Evolutionary conservation across 2,797 vertebrate species (phyloP).

Genomic region (Alfaro cultratus): DNA sequence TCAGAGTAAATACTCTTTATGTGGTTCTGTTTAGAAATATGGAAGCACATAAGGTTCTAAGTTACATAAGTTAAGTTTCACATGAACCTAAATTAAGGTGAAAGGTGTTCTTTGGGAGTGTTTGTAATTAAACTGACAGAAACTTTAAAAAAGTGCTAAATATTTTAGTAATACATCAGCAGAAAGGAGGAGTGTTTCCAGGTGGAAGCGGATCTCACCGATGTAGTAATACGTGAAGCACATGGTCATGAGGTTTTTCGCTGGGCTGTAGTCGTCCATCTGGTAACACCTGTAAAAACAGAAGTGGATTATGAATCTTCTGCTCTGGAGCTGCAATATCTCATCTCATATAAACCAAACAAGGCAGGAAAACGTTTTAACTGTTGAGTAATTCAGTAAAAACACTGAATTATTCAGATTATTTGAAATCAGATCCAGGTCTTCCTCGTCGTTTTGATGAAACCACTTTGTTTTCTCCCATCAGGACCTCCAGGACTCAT

Average conservation of each 20-base stretch:
- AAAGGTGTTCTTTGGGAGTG: not conserved
- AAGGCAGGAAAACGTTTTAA: not conserved
- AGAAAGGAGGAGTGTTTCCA: not conserved
- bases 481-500: not conserved
- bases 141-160: not conserved
- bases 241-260: slow-evolving; percentile 99
- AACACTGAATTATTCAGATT: not conserved
- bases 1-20: too few relatives aligned
- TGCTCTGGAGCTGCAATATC: not conserved
- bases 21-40: too few relatives aligned
- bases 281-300: slow-evolving; percentile 89
- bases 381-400: not conserved
- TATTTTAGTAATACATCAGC: not conserved
- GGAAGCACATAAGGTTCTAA: too few relatives aligned
- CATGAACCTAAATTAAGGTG: too few relatives aligned
- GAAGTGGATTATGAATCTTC: not conserved
- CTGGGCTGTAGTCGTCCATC: slow-evolving; percentile 96
- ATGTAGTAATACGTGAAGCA: slow-evolving; percentile 96
- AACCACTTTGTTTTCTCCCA: not conserved
- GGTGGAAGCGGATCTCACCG: slow-evolving; percentile 79
- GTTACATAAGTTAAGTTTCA: too few relatives aligned
- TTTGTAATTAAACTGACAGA: not conserved
- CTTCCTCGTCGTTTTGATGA: not conserved
- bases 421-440: not conserved
- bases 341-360: not conserved